Evolutionary conservation across 2,888 invertebrate species (phyloP).

Genomic region (Aproaerema taeniolella): DNA sequence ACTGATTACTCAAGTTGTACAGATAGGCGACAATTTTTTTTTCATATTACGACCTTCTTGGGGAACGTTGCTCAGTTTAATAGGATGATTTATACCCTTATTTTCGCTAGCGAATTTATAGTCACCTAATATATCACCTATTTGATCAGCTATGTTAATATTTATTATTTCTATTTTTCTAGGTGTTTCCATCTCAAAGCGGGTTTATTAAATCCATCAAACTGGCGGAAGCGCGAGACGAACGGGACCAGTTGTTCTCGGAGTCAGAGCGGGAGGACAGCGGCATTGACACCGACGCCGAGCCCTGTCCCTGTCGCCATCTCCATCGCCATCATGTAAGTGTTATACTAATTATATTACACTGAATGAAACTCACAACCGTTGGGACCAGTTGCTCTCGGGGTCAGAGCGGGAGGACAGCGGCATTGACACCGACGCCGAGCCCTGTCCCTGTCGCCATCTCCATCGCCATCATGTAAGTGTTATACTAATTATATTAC

Average conservation of each 20-base stretch:
- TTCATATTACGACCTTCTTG: too few relatives aligned
- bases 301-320: background rate
- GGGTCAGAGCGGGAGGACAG: conserved; percentile 49
- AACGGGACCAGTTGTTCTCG: conserved; percentile 31
- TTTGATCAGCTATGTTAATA: too few relatives aligned
- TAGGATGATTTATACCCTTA: too few relatives aligned
- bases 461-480: background rate
- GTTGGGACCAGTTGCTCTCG: conserved; percentile 31
- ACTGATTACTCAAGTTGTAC: too few relatives aligned
- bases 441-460: background rate
- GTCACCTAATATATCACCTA: too few relatives aligned
- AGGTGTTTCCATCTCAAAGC: background rate
- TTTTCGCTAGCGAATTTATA: too few relatives aligned
- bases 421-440: conserved; percentile 61
- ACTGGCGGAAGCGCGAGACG: conserved; percentile 37
- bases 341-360: conserved; percentile 26
- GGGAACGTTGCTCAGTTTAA: too few relatives aligned
- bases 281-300: conserved; percentile 61
- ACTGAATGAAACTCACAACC: conserved; percentile 38
- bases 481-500: conserved; percentile 26
- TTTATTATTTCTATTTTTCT: background rate
- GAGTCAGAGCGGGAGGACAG: conserved; percentile 49
- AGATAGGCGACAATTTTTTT: too few relatives aligned
- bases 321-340: background rate
- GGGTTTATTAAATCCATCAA: conserved; percentile 27